A percentile compares a stretch with the other conserved stretches of the same genome.
These are phyloP conservation scores for Notechis scutatus DNA, from an alignment of 2,113 vertebrate species.

Conservation along the genomic window DNA sequence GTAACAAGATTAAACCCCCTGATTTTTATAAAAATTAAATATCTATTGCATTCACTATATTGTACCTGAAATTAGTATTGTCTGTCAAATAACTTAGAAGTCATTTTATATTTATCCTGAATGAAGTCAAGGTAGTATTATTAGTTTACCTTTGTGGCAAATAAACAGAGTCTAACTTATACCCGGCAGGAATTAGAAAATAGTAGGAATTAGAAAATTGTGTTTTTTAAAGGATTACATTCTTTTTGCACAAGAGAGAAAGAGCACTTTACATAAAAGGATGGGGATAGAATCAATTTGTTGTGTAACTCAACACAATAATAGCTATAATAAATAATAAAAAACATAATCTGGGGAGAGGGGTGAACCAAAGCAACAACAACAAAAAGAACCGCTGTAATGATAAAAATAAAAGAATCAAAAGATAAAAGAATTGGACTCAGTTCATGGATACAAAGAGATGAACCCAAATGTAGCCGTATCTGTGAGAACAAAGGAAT, in stretches of 20 bases:
- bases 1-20: background rate
- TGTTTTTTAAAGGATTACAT: constrained; percentile 68
- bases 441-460: constrained; percentile 49
- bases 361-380: constrained; percentile 14
- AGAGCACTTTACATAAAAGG: constrained; percentile 46
- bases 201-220: constrained; percentile 56
- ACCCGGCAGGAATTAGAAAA: constrained; percentile 68
- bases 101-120: background rate
- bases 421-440: constrained; percentile 58
- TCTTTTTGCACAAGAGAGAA: constrained; percentile 64
- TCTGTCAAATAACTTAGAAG: constrained; percentile 16
- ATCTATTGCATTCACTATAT: background rate
- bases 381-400: background rate
- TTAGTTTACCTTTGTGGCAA: constrained; percentile 63
- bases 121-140: background rate
- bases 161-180: constrained; percentile 65
- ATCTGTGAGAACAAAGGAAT: constrained; percentile 65
- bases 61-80: background rate
- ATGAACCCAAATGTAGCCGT: constrained; percentile 53
- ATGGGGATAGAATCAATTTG: background rate
- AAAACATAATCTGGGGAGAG: constrained; percentile 25
- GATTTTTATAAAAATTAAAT: background rate
- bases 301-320: background rate
- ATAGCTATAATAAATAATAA: background rate
- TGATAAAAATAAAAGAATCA: constrained; percentile 18